A percentile compares a stretch with the other conserved stretches of the same genome.
Evolutionary conservation across 2,113 vertebrate species (phyloP).

Genomic region (Mustela lutreola): DNA sequence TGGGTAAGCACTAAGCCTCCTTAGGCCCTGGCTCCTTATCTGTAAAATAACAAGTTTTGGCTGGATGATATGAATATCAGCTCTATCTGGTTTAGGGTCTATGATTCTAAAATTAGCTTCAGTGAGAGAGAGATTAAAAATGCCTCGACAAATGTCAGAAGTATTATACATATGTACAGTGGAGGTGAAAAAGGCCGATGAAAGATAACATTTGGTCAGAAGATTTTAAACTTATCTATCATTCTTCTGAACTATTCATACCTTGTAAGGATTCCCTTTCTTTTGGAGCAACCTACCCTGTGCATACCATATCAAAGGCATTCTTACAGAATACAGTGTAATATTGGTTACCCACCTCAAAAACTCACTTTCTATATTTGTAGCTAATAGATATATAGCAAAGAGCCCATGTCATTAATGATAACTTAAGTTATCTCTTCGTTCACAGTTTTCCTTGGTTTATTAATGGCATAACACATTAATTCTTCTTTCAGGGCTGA

Average conservation of each 20-base stretch:
- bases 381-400: conserved; percentile 84
- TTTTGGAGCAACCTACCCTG: conserved; percentile 42
- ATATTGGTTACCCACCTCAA: conserved; percentile 83
- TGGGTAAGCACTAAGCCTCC: neutral
- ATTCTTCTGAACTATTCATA: conserved; percentile 40
- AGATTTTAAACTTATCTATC: neutral
- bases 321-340: conserved; percentile 70
- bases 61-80: neutral
- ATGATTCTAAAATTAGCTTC: neutral
- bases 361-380: conserved; percentile 87
- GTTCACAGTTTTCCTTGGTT: conserved; percentile 87
- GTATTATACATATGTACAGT: neutral
- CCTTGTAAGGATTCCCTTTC: conserved; percentile 59
- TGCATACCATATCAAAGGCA: conserved; percentile 64
- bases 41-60: neutral
- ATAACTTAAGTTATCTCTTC: conserved; percentile 90
- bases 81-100: neutral
- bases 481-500: conserved; percentile 90
- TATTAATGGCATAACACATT: conserved; percentile 90
- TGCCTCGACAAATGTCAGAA: conserved; percentile 18
- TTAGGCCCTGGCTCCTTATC: neutral
- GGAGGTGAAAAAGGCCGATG: conserved; percentile 13
- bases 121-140: conserved; percentile 28
- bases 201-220: conserved; percentile 42
- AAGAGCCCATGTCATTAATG: conserved; percentile 86